Evolutionary conservation across 2,113 vertebrate species (phyloP).

Genomic region (Pelobates fuscus): DNA sequence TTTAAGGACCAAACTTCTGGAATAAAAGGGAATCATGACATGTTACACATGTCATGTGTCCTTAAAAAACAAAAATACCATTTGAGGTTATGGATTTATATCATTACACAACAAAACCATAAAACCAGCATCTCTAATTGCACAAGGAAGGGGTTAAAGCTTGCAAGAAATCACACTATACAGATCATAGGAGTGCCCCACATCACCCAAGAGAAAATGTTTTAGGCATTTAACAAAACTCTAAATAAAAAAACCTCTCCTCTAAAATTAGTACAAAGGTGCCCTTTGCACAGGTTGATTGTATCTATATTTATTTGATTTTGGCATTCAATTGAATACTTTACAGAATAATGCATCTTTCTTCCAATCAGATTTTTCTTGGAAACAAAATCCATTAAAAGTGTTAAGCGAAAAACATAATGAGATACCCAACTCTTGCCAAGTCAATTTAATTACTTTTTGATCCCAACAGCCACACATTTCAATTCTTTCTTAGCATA

Average conservation of each 20-base stretch:
- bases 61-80: no score
- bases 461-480: conserved; percentile 75
- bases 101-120: no score
- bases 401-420: conserved; percentile 76
- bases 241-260: conserved; percentile 5
- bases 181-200: no score
- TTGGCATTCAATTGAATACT: conserved; percentile 29
- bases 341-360: conserved; percentile 37
- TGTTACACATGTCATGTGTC: no score
- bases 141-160: not conserved
- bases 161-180: not conserved
- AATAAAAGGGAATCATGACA: no score
- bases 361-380: conserved; percentile 54
- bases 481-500: conserved; percentile 77
- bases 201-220: conserved; percentile 8
- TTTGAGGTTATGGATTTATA: no score
- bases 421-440: conserved; percentile 77
- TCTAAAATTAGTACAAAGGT: conserved; percentile 10
- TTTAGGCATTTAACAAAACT: conserved; percentile 31
- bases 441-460: conserved; percentile 84
- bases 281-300: conserved; percentile 23
- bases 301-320: conserved; percentile 25
- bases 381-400: conserved; percentile 69
- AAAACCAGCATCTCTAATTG: no score
- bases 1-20: no score